phyloP scores from a whole-genome alignment of 2,113 vertebrate species.

The Uria lomvia region DNA sequence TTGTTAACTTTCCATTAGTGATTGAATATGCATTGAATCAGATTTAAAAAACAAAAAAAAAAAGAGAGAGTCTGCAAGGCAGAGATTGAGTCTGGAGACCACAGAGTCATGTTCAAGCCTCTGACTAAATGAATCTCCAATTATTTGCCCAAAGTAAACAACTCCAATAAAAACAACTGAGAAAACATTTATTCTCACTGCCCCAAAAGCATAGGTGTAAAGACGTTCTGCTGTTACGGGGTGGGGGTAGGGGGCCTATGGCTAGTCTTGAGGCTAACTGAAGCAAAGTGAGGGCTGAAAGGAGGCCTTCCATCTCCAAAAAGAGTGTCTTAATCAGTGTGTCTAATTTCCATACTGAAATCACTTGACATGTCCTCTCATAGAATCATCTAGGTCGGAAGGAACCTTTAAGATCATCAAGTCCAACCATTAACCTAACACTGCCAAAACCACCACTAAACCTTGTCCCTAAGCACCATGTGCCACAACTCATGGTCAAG shows the following conservation, averaged over 20 bases:
- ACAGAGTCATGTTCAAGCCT: background rate
- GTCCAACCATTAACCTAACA: no score
- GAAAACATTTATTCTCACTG: background rate
- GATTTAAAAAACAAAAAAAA: background rate
- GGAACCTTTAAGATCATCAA: no score
- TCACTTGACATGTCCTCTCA: background rate
- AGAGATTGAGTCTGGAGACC: background rate
- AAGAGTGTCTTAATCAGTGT: background rate
- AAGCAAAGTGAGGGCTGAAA: background rate
- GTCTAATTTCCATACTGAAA: background rate
- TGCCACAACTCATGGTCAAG: background rate
- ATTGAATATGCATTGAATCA: background rate
- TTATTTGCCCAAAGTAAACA: background rate
- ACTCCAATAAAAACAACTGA: background rate
- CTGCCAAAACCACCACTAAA: no score
- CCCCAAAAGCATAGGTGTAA: background rate
- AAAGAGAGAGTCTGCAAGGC: background rate
- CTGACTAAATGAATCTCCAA: background rate
- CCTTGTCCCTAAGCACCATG: no score
- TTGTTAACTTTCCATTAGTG: background rate
- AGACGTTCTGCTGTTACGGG: fast-evolving
- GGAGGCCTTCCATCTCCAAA: background rate
- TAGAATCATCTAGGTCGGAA: no score
- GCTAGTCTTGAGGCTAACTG: background rate
- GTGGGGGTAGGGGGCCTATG: background rate